A percentile compares a stretch with the other conserved stretches of the same genome.
Evolutionary conservation across 2,888 invertebrate species (phyloP).

Genomic region (Beris morrisii): DNA sequence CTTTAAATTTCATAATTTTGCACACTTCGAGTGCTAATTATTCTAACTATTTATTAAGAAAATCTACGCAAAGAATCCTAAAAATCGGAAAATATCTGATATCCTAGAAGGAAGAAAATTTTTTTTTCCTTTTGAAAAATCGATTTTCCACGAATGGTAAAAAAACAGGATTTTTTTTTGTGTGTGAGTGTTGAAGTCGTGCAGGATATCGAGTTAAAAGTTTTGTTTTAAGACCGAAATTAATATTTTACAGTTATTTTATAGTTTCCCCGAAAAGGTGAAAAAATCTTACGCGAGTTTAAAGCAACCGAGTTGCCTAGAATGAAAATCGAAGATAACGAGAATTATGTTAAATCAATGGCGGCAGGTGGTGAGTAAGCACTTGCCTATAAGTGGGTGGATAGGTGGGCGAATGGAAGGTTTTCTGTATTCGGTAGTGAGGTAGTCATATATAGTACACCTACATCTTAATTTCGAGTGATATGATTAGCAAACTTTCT

Average conservation of each 20-base stretch:
- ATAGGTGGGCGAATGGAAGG: conserved; percentile 15
- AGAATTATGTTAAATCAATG: conserved; percentile 36
- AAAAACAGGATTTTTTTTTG: neutral
- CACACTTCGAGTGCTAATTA: too few species aligned
- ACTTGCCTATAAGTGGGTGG: conserved; percentile 19
- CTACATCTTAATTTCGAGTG: too few species aligned
- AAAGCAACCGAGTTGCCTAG: neutral
- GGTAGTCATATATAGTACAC: conserved; percentile 20
- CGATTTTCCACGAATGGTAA: conserved; percentile 25
- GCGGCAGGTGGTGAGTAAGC: conserved; percentile 38
- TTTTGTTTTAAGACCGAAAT: neutral
- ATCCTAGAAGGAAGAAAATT: neutral
- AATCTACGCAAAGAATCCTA: too few species aligned
- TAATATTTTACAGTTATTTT: neutral
- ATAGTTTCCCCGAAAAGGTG: neutral
- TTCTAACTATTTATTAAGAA: too few species aligned
- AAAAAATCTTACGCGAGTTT: neutral
- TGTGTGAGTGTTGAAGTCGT: conserved; percentile 7
- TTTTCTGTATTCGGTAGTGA: conserved; percentile 17
- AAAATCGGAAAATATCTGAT: too few species aligned
- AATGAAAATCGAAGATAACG: conserved; percentile 29
- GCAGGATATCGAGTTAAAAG: conserved; percentile 26
- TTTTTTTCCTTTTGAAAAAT: conserved; percentile 13
- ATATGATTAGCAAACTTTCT: too few species aligned
- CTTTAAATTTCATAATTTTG: too few species aligned